Base-by-base conservation (phyloP, 1,140 invertebrate genomes). In the Drosophila lowei region DNA sequence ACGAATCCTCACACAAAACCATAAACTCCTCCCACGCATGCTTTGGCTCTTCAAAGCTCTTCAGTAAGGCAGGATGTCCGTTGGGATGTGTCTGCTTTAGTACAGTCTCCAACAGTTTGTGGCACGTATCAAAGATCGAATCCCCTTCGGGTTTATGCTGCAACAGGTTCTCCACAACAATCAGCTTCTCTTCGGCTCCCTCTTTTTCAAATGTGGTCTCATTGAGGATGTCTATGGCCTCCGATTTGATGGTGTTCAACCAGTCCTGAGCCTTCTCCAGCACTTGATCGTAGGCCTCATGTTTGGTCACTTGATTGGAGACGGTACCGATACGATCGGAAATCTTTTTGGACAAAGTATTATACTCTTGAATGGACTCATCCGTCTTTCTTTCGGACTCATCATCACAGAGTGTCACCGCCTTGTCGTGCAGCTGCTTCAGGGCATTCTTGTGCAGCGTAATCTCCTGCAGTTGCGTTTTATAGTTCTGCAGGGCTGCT, bases 261-360 rank as follows among this genome's bases (percentile, higher is more conserved):
- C 94, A 95, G 73, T 95, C 95, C n/a, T 93, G 92, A 28, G 94
- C 93, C 74, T 93, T 94, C 65, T 95, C 97, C 72, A 97, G 93
- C 21, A 95, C 94, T 90, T 96, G 94, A 11, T 95, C 93, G 86
- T 96, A 97, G 64, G 94, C 94, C 92, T 98, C 97, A 90, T 98
- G 97, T 83, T 97, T 95, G 1, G 92, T 83, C 0, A 97, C 95
- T 75, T 96, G 94, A 68, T 94, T 94, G 85, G 96, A 95, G 46
- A 93, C 93, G 3, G 93, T 90, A 21, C 91, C 90, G 47, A 97
- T 94, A 77, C 94, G 93, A 47, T 94, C 94, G 73, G 94, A 92
- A 2, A 96, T 93, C 79, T 95, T 93, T 67, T 94, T 93, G 0
- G 94, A 93, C 8, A 97, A 91, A 25, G 93, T 92, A 43, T 94